Percentiles rank a stretch among this genome's conserved stretches.
These are phyloP conservation scores for Montifringilla adamsi DNA, from an alignment of 2,113 vertebrate species.

Conservation along the genomic window DNA sequence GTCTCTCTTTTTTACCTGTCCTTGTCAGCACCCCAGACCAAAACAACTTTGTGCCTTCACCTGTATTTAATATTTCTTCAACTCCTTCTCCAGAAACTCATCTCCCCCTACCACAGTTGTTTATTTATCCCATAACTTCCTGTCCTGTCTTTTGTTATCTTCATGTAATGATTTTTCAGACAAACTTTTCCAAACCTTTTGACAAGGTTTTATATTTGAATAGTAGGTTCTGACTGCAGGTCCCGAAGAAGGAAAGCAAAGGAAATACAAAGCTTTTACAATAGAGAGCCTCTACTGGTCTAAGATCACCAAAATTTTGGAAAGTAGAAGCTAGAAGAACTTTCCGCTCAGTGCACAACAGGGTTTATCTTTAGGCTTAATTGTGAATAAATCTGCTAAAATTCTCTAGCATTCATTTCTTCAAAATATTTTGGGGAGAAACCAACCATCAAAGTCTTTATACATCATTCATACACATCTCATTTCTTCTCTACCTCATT, in stretches of 20 bases:
- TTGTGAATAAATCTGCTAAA: rapidly evolving
- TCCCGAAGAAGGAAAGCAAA: background rate
- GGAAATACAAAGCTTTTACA: background rate
- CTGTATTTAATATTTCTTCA: background rate
- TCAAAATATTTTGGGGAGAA: background rate
- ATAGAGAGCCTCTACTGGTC: background rate
- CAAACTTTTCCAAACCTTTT: background rate
- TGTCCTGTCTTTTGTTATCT: background rate
- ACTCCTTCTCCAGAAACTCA: background rate
- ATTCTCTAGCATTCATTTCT: background rate
- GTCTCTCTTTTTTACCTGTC: background rate
- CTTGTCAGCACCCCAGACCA: background rate
- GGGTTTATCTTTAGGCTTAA: background rate
- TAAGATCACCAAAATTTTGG: background rate
- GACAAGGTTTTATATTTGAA: background rate
- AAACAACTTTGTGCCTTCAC: background rate
- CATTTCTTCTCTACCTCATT: background rate
- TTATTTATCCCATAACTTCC: background rate
- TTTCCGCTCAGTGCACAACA: background rate
- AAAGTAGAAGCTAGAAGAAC: background rate
- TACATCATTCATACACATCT: background rate
- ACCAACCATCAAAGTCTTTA: background rate
- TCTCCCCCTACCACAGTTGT: background rate
- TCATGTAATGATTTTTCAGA: background rate
- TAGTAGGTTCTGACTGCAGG: background rate